Base-by-base conservation (phyloP, 2,797 vertebrate species). In the Fringilla coelebs region DNA sequence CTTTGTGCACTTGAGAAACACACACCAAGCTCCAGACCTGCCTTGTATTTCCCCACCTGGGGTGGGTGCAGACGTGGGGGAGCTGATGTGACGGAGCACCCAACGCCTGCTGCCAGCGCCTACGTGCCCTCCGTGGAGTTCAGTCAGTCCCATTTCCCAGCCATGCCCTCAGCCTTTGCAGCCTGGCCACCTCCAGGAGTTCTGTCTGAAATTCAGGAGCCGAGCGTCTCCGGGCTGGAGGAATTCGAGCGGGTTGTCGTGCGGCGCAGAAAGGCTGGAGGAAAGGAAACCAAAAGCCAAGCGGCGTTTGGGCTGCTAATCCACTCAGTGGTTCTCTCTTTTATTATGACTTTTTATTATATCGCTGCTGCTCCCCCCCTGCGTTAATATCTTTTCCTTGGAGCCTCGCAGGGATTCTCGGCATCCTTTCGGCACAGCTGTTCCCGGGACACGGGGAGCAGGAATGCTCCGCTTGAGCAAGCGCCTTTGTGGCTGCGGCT, bases 301-400 rank as follows among this genome's bases (percentile, higher is more conserved):
- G 67, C 65, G 45, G 76, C 4, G 20, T 54, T 91, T 2, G 79
- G 94, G 85, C 84, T 92, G 92, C 82, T 91, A 96, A 93, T 94
- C 89, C 86, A 91, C 85, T 90, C 88, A 91, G 81, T 87, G 85
- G n/a, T 83, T 72, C 88, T 89, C 84, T 93, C 68, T 90, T 89
- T 95, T 92, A 89, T 92, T 88, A 90, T 54, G 85, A 38, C 55
- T 95, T 91, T 96, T 95, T 96, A 89, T 96, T 79, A 86, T 92
- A 96, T 92, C 82, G 32, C 77, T 63, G 80, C 96, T 87, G 91
- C 89, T 91, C 88, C 82, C 95, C 94, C 88, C 86, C 93, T 84
- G 88, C 62, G 91, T 92, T 94, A 94, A 97, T 96, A 90, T 96
- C 96, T 97, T 96, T 96, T 95, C 95, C 96, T 96, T 94, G 96